phyloP scores from a whole-genome alignment of 2,113 vertebrate genomes.

The Platichthys flesus region DNA sequence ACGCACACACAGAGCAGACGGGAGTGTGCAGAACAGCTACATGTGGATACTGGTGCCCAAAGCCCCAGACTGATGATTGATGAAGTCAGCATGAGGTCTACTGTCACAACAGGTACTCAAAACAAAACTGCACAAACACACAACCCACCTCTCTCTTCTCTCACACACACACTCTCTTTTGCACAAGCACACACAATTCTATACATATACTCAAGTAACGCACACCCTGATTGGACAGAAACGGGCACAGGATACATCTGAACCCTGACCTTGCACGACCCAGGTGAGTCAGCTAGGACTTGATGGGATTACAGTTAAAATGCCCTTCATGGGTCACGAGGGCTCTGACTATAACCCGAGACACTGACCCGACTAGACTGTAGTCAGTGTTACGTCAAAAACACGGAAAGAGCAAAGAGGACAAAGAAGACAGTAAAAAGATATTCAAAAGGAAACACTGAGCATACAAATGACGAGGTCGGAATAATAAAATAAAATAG shows the following conservation, averaged over 20 bases:
- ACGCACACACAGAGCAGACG: slow-evolving; percentile 52
- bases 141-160: slow-evolving; percentile 7
- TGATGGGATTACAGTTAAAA: slow-evolving; percentile 35
- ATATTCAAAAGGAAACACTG: slow-evolving; percentile 37
- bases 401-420: slow-evolving; percentile 50
- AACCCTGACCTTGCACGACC: slow-evolving; percentile 34
- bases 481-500: background rate
- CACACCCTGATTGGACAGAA: slow-evolving; percentile 62
- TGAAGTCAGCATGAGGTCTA: slow-evolving; percentile 67
- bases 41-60: slow-evolving; percentile 51
- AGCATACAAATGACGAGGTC: slow-evolving; percentile 1
- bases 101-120: slow-evolving; percentile 66
- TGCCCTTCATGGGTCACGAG: slow-evolving; percentile 3
- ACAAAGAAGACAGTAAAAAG: slow-evolving; percentile 33
- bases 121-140: slow-evolving; percentile 9
- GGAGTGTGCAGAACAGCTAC: no score
- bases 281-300: slow-evolving; percentile 43
- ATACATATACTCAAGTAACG: slow-evolving; percentile 36
- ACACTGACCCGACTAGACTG: slow-evolving; percentile 32
- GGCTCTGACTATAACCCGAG: slow-evolving; percentile 25
- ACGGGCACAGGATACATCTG: slow-evolving; percentile 56
- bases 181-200: slow-evolving; percentile 38
- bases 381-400: slow-evolving; percentile 34
- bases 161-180: background rate
- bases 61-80: slow-evolving; percentile 68